Percentiles rank a stretch among this genome's conserved stretches.
phyloP scores from a whole-genome alignment of 2,797 vertebrate species.

The Notamacropus eugenii region DNA sequence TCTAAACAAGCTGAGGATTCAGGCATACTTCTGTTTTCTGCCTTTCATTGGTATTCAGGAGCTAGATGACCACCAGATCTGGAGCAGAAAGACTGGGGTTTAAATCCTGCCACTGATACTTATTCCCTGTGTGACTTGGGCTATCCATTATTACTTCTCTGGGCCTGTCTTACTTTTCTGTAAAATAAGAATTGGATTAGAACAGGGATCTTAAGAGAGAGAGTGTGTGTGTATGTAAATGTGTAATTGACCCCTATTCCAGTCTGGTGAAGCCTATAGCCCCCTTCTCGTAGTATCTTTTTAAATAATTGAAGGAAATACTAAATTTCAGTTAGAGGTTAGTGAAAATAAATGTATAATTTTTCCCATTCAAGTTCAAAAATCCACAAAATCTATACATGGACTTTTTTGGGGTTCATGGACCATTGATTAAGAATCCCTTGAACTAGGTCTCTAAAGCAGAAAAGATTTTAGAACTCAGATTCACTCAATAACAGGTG shows the following conservation, averaged over 20 bases:
- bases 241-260: not conserved
- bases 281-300: not conserved
- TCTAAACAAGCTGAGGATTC: not conserved
- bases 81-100: not conserved
- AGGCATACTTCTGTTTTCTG: not conserved
- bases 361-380: not conserved
- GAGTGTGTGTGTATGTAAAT: too few species aligned
- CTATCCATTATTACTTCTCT: not conserved
- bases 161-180: not conserved
- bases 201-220: not conserved
- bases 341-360: not conserved
- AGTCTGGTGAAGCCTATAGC: not conserved
- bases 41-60: not conserved
- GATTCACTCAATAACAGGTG: conserved; percentile 31
- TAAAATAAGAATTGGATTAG: not conserved
- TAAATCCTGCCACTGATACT: not conserved
- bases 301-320: not conserved
- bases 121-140: not conserved
- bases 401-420: not conserved
- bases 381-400: not conserved
- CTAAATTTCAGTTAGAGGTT: not conserved
- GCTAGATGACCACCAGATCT: not conserved
- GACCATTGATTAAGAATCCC: not conserved
- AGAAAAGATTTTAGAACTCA: conserved; percentile 46
- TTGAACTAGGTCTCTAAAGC: not conserved